Percentiles rank a stretch among this genome's conserved stretches.
These are phyloP conservation scores for Mormyrus hasselquistii DNA, from an alignment of 2,797 vertebrate species.

Conservation along the genomic window DNA sequence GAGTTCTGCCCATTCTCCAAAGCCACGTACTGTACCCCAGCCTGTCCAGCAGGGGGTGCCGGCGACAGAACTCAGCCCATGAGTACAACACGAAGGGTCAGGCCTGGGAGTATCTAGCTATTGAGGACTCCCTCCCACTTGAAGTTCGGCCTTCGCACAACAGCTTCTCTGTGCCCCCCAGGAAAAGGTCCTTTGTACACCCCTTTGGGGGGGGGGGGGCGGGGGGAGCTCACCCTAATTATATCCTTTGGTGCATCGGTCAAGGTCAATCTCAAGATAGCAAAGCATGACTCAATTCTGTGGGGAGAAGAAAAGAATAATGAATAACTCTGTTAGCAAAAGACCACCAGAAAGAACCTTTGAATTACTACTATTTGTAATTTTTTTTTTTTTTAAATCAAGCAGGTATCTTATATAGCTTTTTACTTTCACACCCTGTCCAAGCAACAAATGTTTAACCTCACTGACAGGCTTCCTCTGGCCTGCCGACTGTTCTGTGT, in stretches of 20 bases:
- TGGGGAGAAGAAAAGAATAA: not conserved
- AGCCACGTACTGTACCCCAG: not conserved
- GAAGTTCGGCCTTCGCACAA: constrained; percentile 29
- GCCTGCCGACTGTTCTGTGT: not conserved
- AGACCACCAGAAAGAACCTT: not conserved
- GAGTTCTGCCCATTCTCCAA: not conserved
- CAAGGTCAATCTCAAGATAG: constrained; percentile 1
- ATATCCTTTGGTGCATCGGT: not conserved
- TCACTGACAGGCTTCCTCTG: not conserved
- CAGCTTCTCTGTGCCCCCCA: constrained; percentile 34
- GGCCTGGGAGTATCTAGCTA: not conserved
- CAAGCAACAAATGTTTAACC: not conserved
- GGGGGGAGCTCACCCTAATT: not conserved
- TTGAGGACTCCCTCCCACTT: not conserved
- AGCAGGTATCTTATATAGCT: not conserved
- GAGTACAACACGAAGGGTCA: not conserved
- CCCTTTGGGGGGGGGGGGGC: not conserved
- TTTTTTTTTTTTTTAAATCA: not conserved
- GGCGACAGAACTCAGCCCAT: not conserved
- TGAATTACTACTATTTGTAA: not conserved
- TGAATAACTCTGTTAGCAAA: not conserved
- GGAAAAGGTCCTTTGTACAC: not conserved
- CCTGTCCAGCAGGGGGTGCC: not conserved
- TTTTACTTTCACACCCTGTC: not conserved
- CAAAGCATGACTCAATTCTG: not conserved